A percentile compares a stretch with the other conserved stretches of the same genome.
Conservation (phyloP, 2,797 vertebrate genomes). For the Phalloptychus januarius region DNA sequence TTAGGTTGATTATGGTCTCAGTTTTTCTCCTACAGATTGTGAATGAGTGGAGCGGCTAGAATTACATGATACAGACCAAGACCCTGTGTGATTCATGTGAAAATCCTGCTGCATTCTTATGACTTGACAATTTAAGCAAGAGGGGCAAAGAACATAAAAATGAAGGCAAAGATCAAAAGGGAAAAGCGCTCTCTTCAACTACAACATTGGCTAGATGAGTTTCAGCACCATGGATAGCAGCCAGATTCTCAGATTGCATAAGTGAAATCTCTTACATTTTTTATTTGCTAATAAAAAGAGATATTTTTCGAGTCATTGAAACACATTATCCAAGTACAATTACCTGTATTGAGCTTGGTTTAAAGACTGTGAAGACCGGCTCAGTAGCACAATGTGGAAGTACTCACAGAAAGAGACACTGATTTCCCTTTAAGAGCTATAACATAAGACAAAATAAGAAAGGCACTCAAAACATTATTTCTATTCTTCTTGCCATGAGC, state of each 20-base stretch:
- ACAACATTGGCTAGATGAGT: conserved; percentile 2
- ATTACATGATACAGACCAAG: conserved; percentile 3
- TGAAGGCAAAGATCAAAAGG: conserved; percentile 6
- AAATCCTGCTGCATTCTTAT: conserved; percentile 19
- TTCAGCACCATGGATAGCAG: conserved; percentile 53
- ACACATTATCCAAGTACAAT: neutral
- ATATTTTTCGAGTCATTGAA: neutral
- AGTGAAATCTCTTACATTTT: neutral
- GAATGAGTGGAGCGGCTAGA: neutral
- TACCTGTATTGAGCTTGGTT: neutral
- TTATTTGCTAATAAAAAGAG: neutral
- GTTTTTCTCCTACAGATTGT: conserved; percentile 1
- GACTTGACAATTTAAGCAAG: conserved; percentile 18
- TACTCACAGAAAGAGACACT: neutral
- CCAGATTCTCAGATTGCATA: conserved; percentile 10
- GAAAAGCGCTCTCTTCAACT: conserved; percentile 3
- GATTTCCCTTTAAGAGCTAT: neutral
- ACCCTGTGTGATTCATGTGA: conserved; percentile 22
- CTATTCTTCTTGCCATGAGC: neutral
- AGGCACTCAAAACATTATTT: neutral
- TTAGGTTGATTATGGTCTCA: conserved; percentile 1
- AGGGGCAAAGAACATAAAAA: neutral
- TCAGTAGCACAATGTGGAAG: neutral
- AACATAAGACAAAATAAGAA: neutral
- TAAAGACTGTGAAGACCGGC: neutral